Evolutionary conservation across 2,113 vertebrate genomes (phyloP), one percentile per base, ranked within the genome.

Genomic region (Chaetorhynchus papuensis): DNA sequence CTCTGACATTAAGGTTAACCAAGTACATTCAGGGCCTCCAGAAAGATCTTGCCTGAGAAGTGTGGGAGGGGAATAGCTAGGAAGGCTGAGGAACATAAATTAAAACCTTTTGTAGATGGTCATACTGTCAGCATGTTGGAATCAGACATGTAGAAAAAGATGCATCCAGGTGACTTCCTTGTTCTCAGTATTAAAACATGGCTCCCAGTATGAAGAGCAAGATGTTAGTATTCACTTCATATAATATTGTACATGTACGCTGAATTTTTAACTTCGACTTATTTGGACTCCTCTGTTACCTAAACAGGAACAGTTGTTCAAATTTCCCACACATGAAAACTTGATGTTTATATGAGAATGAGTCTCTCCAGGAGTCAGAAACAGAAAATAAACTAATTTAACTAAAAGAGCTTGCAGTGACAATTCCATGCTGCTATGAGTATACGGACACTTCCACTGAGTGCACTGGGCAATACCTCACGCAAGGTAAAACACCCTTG

Each of bases 201-300:
- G n/a, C 35, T 89, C 31, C n/a, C 57, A 68, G 33, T 20, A 64
- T 2, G n/a, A 75, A 57, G 20, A 59, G 80, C 33, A 86, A 49
- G 47, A 54, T 50, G 11, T 15, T 41, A 47, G 31, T 23, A 56
- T 12, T 59, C 3, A 59, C 45, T 66, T 53, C 12, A 47, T 20
- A 27, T 4, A 17, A n/a, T 5, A 42, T 2, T 83, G n/a, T 17
- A 47, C 1, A 7, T 3, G 7, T 30, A 65, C 0, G 0, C 6
- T 53, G 35, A 59, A 71, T 54, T 79, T 88, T 75, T 75, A 57
- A 49, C 31, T 81, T 74, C 2, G 4, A 23, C 22, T 56, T 3
- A 1, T 41, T 72, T 70, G 41, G 30, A 64, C 44, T 90, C 44
- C 37, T 71, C 60, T 68, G 44, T 71, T 33, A 56, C 35, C 45